Percentiles rank a stretch among this genome's conserved stretches.
Conservation (phyloP, 2,797 vertebrate genomes). For the Orientallactaga sibirica region DNA sequence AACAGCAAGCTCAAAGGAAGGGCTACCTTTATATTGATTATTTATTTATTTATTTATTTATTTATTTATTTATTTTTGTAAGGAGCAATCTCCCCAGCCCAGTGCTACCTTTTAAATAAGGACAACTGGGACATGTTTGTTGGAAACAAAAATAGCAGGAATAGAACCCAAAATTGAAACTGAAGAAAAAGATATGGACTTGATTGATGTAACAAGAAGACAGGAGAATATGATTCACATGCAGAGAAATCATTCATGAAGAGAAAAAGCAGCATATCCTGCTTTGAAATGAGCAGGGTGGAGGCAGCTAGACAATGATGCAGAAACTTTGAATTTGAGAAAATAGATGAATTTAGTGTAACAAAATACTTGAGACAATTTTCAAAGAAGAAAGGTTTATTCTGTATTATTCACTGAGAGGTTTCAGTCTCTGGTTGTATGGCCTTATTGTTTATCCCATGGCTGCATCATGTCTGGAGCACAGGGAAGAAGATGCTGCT, state of each 20-base stretch:
- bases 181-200: background rate
- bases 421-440: background rate
- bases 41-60: too few species aligned
- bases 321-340: background rate
- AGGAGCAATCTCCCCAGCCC: too few species aligned
- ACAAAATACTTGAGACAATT: background rate
- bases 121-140: background rate
- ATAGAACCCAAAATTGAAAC: background rate
- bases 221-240: background rate
- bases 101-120: background rate
- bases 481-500: background rate
- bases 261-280: background rate
- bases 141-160: background rate
- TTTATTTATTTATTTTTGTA: too few species aligned
- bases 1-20: background rate
- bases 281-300: background rate
- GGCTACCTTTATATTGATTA: background rate
- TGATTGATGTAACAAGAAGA: background rate
- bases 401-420: background rate
- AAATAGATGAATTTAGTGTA: background rate
- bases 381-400: background rate
- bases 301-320: background rate
- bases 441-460: background rate
- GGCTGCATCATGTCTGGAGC: background rate
- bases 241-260: background rate